Evolutionary conservation across 2,888 invertebrate genomes (phyloP).

Genomic region (Leptinotarsa tumamoca): DNA sequence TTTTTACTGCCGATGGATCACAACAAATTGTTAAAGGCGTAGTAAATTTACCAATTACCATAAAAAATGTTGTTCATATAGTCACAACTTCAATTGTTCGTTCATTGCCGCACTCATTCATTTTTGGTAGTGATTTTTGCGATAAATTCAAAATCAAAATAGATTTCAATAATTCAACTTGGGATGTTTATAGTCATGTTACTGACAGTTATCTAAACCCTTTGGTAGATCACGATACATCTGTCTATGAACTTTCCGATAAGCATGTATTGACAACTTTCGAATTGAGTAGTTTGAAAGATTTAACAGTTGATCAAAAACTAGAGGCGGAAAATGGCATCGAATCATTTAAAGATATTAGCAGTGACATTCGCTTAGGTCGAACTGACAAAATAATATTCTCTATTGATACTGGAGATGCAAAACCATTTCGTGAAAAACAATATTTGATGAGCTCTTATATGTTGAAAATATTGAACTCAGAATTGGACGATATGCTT

Average conservation of each 20-base stretch:
- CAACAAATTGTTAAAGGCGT: neutral
- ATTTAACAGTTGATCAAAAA: too few species aligned
- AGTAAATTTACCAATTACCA: neutral
- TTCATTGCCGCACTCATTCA: neutral
- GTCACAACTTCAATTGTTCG: neutral
- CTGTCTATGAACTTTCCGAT: too few species aligned
- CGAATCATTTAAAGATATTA: neutral
- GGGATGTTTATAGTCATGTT: neutral
- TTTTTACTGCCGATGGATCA: neutral
- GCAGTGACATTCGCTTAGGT: neutral
- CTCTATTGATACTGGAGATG: neutral
- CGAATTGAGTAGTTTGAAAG: too few species aligned
- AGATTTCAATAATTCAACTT: neutral
- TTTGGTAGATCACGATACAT: too few species aligned
- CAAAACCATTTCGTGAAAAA: neutral
- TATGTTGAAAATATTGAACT: too few species aligned
- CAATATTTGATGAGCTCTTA: too few species aligned
- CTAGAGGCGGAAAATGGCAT: too few species aligned
- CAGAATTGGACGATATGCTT: too few species aligned
- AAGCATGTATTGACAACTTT: too few species aligned
- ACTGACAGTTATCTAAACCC: too few species aligned
- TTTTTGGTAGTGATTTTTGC: too few species aligned
- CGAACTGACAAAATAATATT: slow-evolving; percentile 5
- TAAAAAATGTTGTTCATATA: neutral
- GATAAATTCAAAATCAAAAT: neutral